These are phyloP conservation scores for Epinotia nisella DNA, from an alignment of 2,888 invertebrate genomes.

Conservation along the genomic window DNA sequence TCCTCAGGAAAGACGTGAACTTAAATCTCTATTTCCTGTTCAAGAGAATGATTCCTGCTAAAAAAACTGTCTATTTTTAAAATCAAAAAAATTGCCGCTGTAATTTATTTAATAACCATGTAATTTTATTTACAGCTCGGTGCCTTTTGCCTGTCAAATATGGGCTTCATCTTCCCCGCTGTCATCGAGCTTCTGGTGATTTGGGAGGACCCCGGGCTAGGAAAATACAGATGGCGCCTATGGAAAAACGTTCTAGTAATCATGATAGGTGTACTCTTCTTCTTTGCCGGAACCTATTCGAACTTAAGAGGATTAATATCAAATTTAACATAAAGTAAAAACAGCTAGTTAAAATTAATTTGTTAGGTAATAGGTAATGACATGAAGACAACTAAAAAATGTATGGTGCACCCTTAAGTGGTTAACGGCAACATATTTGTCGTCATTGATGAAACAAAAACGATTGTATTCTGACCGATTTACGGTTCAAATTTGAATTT, in stretches of 20 bases:
- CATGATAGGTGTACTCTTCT: constrained; percentile 65
- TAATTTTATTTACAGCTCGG: constrained; percentile 68
- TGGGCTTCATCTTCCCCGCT: constrained; percentile 79
- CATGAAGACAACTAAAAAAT: background rate
- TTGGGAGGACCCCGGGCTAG: constrained; percentile 74
- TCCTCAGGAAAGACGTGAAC: too few species aligned
- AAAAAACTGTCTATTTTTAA: background rate
- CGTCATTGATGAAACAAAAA: too few species aligned
- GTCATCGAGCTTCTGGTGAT: constrained; percentile 72
- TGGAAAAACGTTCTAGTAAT: constrained; percentile 71
- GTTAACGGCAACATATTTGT: too few species aligned
- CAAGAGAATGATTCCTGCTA: background rate
- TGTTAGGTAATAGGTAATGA: too few species aligned
- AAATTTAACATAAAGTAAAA: constrained; percentile 53
- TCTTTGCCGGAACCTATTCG: constrained; percentile 73
- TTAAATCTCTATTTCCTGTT: too few species aligned
- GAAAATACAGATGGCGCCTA: constrained; percentile 67
- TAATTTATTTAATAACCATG: background rate
- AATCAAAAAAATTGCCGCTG: background rate
- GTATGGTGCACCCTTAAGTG: background rate
- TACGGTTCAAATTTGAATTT: too few species aligned
- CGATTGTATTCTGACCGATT: too few species aligned
- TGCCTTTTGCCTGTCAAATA: constrained; percentile 77
- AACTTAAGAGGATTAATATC: constrained; percentile 69
- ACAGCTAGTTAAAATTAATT: background rate